Percentiles rank a stretch among this genome's conserved stretches.
phyloP scores from a whole-genome alignment of 2,797 vertebrate genomes.

The Sebastes vulpes region DNA sequence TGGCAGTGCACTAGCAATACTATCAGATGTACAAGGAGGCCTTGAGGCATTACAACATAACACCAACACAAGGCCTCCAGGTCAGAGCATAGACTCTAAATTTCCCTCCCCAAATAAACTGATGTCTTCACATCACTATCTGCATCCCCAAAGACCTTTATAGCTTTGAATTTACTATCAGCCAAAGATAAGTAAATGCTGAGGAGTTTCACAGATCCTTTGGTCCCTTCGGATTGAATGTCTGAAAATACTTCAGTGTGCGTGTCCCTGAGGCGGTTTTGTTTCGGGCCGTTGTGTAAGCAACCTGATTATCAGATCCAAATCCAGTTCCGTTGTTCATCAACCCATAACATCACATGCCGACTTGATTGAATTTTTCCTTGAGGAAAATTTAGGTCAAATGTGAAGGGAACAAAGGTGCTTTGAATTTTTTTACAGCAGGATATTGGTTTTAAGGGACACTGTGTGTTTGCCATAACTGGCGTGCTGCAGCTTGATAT shows the following conservation, averaged over 20 bases:
- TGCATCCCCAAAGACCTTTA: conserved; percentile 57
- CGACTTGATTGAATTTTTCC: conserved; percentile 34
- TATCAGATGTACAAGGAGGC: conserved; percentile 69
- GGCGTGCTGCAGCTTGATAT: background rate
- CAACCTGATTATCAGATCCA: conserved; percentile 54
- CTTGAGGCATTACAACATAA: conserved; percentile 48
- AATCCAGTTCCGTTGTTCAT: conserved; percentile 56
- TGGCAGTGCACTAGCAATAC: conserved; percentile 58
- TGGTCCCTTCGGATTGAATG: conserved; percentile 27
- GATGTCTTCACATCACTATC: conserved; percentile 42
- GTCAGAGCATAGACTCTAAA: conserved; percentile 32
- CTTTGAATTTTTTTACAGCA: background rate
- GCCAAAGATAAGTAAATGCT: conserved; percentile 49
- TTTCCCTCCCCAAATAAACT: conserved; percentile 48
- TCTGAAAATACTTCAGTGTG: conserved; percentile 39
- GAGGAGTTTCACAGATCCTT: conserved; percentile 51
- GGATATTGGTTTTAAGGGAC: background rate
- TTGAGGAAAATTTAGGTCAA: conserved; percentile 6
- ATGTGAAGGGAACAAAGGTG: conserved; percentile 2
- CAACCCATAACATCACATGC: conserved; percentile 50
- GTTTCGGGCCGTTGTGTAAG: conserved; percentile 48
- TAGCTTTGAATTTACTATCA: conserved; percentile 70
- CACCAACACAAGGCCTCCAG: conserved; percentile 27
- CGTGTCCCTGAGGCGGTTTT: conserved; percentile 19
- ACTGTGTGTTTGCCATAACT: background rate